These are phyloP conservation scores for Laticauda colubrina DNA, from an alignment of 2,113 vertebrate species.

Conservation along the genomic window DNA sequence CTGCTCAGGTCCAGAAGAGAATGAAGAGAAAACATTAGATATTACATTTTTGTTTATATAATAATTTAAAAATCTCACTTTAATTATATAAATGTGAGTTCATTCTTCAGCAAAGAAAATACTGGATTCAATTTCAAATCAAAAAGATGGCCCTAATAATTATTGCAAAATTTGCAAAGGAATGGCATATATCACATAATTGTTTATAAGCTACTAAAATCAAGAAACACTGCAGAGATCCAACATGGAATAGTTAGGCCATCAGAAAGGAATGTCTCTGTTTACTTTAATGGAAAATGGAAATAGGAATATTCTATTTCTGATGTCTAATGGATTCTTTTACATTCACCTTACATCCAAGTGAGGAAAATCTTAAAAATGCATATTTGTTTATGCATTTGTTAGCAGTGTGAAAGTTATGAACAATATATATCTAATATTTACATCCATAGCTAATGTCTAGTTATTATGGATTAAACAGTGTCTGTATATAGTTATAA, in stretches of 20 bases:
- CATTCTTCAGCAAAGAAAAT: neutral
- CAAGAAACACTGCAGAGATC: neutral
- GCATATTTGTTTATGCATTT: too few relatives aligned
- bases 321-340: slow-evolving; percentile 22
- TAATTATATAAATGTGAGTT: neutral
- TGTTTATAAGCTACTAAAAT: slow-evolving; percentile 29
- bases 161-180: slow-evolving; percentile 39
- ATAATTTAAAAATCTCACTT: neutral
- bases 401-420: neutral
- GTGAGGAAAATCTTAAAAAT: neutral
- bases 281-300: slow-evolving; percentile 19
- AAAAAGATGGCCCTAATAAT: neutral
- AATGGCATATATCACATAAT: neutral
- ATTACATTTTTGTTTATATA: neutral
- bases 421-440: neutral
- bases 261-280: slow-evolving; percentile 19
- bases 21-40: neutral
- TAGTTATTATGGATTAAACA: neutral
- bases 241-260: slow-evolving; percentile 8
- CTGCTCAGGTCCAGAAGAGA: neutral
- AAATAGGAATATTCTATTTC: slow-evolving; percentile 23
- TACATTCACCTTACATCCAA: slow-evolving; percentile 25
- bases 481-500: neutral
- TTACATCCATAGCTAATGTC: slow-evolving; percentile 4
- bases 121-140: slow-evolving; percentile 18